Percentiles rank a stretch among this genome's conserved stretches.
These are phyloP conservation scores for Phymanthus crucifer DNA, from an alignment of 92 coral and sea anemone genomes.

Conservation along the genomic window DNA sequence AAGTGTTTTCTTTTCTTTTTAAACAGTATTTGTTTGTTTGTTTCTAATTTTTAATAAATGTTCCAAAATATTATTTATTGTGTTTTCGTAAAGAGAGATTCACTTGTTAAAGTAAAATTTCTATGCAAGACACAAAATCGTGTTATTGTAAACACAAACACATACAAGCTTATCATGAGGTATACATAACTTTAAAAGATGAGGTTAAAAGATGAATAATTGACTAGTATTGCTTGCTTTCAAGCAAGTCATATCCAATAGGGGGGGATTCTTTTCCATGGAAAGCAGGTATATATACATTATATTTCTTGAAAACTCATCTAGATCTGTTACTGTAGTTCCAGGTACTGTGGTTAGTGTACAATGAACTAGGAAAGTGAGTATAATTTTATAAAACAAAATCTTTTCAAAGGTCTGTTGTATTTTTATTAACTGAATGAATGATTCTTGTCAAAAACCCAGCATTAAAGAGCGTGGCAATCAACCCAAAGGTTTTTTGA, in stretches of 20 bases:
- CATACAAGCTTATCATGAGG: conserved; percentile 1
- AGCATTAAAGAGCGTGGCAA: not conserved
- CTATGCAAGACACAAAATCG: not conserved
- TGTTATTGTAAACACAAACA: not conserved
- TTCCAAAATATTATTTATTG: too few relatives aligned
- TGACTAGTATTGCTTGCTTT: not conserved
- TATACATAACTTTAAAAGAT: not conserved
- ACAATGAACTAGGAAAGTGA: not conserved
- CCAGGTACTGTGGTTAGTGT: not conserved
- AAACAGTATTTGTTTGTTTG: too few relatives aligned
- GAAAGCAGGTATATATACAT: not conserved
- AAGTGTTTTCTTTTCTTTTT: too few relatives aligned
- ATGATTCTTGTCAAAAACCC: not conserved
- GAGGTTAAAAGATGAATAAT: conserved; percentile 7
- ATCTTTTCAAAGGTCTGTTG: not conserved
- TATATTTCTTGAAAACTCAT: not conserved
- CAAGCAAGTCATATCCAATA: not conserved
- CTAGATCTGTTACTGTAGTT: not conserved
- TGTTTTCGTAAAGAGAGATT: too few relatives aligned
- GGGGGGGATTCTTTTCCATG: not conserved
- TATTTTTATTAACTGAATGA: not conserved
- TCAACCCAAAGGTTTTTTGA: not conserved
- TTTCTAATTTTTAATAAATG: too few relatives aligned
- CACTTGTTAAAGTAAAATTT: not conserved
- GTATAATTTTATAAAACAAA: not conserved